A percentile compares a stretch with the other conserved stretches of the same genome.
phyloP scores from a whole-genome alignment of 2,888 invertebrate species.

The Helicoverpa assulta region DNA sequence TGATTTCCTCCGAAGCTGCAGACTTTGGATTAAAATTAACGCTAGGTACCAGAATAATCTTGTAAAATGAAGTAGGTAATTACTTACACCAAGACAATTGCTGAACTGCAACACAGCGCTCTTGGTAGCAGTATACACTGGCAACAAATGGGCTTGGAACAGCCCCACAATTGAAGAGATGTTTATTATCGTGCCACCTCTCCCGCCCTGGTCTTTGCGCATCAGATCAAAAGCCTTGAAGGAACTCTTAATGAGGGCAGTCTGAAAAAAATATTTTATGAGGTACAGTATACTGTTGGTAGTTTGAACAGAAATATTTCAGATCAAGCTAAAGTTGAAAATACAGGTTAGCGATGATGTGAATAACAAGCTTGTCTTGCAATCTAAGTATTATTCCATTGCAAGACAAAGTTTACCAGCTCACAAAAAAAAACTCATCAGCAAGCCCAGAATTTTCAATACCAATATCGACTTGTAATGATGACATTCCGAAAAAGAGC shows the following conservation, averaged over 20 bases:
- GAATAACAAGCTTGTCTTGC: too few species aligned
- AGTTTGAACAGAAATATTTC: background rate
- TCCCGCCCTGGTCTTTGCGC: conserved; percentile 80
- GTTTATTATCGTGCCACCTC: conserved; percentile 83
- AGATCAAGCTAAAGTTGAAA: background rate
- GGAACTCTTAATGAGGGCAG: conserved; percentile 79
- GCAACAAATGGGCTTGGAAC: conserved; percentile 69
- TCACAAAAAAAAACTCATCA: too few species aligned
- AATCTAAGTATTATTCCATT: too few species aligned
- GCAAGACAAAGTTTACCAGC: too few species aligned
- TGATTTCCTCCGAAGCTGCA: background rate
- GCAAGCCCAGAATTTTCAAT: too few species aligned
- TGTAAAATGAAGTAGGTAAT: background rate
- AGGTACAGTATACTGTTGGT: background rate
- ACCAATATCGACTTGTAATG: too few species aligned
- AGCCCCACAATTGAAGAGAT: conserved; percentile 81
- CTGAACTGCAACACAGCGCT: conserved; percentile 84
- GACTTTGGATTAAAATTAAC: background rate
- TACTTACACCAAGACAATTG: conserved; percentile 81
- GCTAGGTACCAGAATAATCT: background rate
- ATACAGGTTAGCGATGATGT: background rate
- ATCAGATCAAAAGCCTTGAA: conserved; percentile 80
- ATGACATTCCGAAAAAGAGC: too few species aligned
- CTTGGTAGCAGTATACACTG: conserved; percentile 83
- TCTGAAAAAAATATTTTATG: conserved; percentile 68